Evolutionary conservation across 2,797 vertebrate genomes (phyloP).

Genomic region (Rhadinocentrus ornatus): DNA sequence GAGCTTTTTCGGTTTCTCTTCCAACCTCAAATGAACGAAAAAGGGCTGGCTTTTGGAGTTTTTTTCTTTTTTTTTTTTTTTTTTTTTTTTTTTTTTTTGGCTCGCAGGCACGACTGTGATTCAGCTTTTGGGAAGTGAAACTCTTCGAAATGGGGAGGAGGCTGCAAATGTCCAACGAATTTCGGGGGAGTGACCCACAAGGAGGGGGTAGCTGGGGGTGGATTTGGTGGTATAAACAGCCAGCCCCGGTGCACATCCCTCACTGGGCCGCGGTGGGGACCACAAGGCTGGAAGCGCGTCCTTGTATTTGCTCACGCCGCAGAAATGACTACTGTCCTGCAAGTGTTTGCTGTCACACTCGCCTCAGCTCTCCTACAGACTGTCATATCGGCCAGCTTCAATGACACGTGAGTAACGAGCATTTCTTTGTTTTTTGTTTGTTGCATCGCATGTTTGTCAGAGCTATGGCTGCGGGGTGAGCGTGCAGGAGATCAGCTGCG

Average conservation of each 20-base stretch:
- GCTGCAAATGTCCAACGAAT: constrained; percentile 55
- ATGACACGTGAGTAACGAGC: constrained; percentile 69
- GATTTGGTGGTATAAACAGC: constrained; percentile 55
- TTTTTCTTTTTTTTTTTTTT: neutral
- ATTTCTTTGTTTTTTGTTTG: too few species aligned
- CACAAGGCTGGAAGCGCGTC: too few species aligned
- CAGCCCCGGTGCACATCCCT: constrained; percentile 19
- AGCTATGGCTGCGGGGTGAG: too few species aligned
- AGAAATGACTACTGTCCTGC: constrained; percentile 65
- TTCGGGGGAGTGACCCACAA: constrained; percentile 57
- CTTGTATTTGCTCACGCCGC: neutral
- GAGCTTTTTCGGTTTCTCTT: too few species aligned
- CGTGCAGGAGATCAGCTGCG: too few species aligned
- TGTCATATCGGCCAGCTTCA: constrained; percentile 42
- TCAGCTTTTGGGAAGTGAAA: constrained; percentile 54
- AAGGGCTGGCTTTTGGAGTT: neutral
- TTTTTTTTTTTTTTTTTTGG: constrained; percentile 1
- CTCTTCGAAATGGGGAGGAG: constrained; percentile 63
- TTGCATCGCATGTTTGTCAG: too few species aligned
- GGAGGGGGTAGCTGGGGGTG: constrained; percentile 35
- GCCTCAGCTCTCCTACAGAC: constrained; percentile 39
- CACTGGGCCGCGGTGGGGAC: neutral
- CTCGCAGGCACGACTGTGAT: constrained; percentile 7
- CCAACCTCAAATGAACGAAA: neutral
- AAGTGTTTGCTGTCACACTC: constrained; percentile 26